Evolutionary conservation across 2,797 vertebrate genomes (phyloP).

Genomic region (Eospalax fontanierii): DNA sequence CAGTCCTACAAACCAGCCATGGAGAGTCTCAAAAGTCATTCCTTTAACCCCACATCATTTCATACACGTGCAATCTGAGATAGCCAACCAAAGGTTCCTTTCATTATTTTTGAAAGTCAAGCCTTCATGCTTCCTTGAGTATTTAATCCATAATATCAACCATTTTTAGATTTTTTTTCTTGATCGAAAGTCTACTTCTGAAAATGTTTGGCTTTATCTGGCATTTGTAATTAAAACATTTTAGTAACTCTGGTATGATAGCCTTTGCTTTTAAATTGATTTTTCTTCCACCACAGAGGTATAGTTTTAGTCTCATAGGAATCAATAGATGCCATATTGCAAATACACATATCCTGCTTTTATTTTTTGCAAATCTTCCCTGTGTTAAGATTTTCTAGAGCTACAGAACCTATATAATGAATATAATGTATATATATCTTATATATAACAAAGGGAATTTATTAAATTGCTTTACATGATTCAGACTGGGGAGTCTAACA

Average conservation of each 20-base stretch:
- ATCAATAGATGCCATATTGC: neutral
- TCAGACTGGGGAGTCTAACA: too few species aligned
- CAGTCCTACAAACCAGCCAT: neutral
- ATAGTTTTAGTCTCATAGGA: neutral
- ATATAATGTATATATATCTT: too few species aligned
- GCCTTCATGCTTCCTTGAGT: neutral
- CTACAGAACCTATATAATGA: too few species aligned
- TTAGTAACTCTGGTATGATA: neutral
- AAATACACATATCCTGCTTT: neutral
- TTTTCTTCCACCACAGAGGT: neutral
- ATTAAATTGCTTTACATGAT: too few species aligned
- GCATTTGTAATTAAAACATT: neutral
- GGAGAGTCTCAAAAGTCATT: neutral
- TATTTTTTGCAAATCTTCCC: neutral
- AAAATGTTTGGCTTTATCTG: neutral
- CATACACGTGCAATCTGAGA: neutral
- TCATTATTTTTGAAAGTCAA: slow-evolving; percentile 51
- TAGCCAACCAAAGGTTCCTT: neutral
- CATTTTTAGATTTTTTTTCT: neutral
- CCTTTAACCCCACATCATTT: neutral
- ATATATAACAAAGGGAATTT: too few species aligned
- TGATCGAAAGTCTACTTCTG: neutral
- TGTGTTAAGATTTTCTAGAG: too few species aligned
- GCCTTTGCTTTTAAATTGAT: neutral
- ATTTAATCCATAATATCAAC: slow-evolving; percentile 4